Evolutionary conservation across 2,888 invertebrate genomes (phyloP).

Genomic region (Eulithis testata): DNA sequence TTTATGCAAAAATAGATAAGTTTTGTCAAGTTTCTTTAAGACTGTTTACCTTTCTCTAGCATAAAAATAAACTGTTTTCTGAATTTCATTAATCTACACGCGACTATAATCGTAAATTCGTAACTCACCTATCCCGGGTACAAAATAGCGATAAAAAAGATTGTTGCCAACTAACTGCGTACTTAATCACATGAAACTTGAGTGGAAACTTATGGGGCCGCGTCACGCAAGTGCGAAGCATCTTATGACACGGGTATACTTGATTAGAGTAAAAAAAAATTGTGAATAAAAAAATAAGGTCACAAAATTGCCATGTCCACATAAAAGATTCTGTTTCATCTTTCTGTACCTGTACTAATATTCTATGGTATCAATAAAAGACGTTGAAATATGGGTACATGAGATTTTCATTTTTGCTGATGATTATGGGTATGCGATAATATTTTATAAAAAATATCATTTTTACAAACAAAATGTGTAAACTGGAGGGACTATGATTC

Average conservation of each 20-base stretch:
- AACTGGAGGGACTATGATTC: too few species aligned
- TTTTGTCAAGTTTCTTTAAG: not conserved
- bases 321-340: too few species aligned
- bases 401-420: too few species aligned
- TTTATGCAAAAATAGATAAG: too few species aligned
- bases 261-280: not conserved
- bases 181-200: constrained; percentile 52
- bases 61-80: not conserved
- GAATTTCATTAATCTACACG: constrained; percentile 13
- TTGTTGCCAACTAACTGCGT: constrained; percentile 43
- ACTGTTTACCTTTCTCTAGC: not conserved
- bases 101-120: constrained; percentile 11
- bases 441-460: too few species aligned
- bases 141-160: constrained; percentile 45
- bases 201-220: constrained; percentile 45
- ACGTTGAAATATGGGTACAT: too few species aligned
- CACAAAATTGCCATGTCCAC: not conserved
- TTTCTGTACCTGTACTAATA: too few species aligned
- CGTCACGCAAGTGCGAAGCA: constrained; percentile 49
- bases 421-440: too few species aligned
- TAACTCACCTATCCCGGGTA: constrained; percentile 19
- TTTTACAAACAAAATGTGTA: too few species aligned
- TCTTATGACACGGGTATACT: constrained; percentile 29
- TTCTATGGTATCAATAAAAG: too few species aligned
- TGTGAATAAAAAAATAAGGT: not conserved